These are phyloP conservation scores for Perccottus glenii DNA, from an alignment of 2,113 vertebrate species.

Conservation along the genomic window DNA sequence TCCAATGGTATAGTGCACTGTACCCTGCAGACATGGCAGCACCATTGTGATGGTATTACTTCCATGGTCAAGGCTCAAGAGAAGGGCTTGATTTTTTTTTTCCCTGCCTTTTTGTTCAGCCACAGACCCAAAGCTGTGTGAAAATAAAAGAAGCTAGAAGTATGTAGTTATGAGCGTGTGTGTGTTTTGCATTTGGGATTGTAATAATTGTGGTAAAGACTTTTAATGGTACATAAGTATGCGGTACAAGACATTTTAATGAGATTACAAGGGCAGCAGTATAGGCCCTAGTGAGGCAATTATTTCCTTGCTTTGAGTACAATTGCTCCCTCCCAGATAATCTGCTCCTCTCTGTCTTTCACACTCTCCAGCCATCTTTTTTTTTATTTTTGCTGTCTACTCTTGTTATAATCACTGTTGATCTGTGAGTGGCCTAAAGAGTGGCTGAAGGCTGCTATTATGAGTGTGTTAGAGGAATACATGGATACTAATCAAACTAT, in stretches of 20 bases:
- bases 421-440: slow-evolving; percentile 70
- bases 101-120: slow-evolving; percentile 41
- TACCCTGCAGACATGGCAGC: slow-evolving; percentile 63
- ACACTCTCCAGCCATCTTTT: slow-evolving; percentile 53
- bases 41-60: slow-evolving; percentile 77
- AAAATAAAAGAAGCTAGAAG: slow-evolving; percentile 30
- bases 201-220: slow-evolving; percentile 71
- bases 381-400: slow-evolving; percentile 69
- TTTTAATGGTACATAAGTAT: slow-evolving; percentile 72
- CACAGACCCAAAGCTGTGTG: slow-evolving; percentile 37
- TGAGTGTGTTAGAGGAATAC: slow-evolving; percentile 63
- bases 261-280: slow-evolving; percentile 72
- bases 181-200: slow-evolving; percentile 50
- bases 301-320: slow-evolving; percentile 70
- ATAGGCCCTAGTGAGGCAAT: slow-evolving; percentile 65
- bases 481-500: slow-evolving; percentile 74
- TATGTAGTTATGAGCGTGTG: slow-evolving; percentile 20
- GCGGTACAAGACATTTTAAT: slow-evolving; percentile 75
- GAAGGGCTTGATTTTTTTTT: slow-evolving; percentile 46
- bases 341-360: slow-evolving; percentile 62
- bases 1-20: slow-evolving; percentile 56
- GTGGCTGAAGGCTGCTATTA: slow-evolving; percentile 70
- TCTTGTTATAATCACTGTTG: slow-evolving; percentile 73
- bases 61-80: slow-evolving; percentile 68
- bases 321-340: slow-evolving; percentile 59